Percentiles rank a stretch among this genome's conserved stretches.
Conservation (phyloP, 2,113 vertebrate genomes). For the Sinocyclocheilus grahami region DNA sequence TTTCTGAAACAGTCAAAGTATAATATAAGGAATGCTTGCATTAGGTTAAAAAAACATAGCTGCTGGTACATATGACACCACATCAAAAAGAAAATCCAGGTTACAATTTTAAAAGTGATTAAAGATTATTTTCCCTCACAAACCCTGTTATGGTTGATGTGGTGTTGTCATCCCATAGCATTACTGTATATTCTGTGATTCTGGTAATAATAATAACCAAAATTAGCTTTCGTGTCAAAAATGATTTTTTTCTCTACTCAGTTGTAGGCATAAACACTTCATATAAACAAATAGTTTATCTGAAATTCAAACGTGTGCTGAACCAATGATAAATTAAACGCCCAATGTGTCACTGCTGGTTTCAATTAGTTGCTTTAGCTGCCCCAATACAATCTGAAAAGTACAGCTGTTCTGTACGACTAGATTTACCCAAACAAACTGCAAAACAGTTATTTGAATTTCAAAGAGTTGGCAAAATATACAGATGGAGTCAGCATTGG, state of each 20-base stretch:
- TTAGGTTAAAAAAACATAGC: constrained; percentile 57
- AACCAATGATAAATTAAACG: background rate
- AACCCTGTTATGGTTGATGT: background rate
- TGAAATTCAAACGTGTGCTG: background rate
- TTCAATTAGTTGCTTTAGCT: constrained; percentile 40
- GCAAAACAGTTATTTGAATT: constrained; percentile 1
- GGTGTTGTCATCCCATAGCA: background rate
- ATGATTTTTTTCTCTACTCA: background rate
- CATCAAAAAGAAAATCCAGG: background rate
- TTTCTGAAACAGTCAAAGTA: constrained; percentile 60
- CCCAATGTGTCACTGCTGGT: background rate
- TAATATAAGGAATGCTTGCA: constrained; percentile 75
- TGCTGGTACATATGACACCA: constrained; percentile 32
- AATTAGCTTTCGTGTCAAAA: background rate
- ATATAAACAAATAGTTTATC: constrained; percentile 15
- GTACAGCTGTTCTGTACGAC: background rate
- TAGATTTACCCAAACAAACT: background rate
- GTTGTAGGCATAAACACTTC: background rate
- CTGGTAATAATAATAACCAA: constrained; percentile 34
- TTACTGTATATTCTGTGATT: background rate
- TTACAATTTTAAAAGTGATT: background rate
- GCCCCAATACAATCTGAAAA: constrained; percentile 16
- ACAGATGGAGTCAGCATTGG: background rate
- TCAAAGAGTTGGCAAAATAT: constrained; percentile 25
- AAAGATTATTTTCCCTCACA: background rate